Conservation (phyloP, 2,888 invertebrate species). For the Tipula vernalis region DNA sequence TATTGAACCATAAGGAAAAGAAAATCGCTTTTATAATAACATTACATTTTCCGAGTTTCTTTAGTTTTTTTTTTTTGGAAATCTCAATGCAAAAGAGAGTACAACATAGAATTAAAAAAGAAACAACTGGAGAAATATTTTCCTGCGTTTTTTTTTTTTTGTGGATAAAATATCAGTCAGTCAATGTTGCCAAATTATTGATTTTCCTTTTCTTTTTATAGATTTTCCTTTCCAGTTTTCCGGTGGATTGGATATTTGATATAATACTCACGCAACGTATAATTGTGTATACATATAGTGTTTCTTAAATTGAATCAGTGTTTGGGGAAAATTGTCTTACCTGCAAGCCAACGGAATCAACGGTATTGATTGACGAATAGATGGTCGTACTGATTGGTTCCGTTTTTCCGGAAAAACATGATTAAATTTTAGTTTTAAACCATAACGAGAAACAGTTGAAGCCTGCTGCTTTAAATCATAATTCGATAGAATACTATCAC, state of each 20-base stretch:
- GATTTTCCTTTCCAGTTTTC: conserved; percentile 8
- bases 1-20: not conserved
- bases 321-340: conserved; percentile 33
- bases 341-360: conserved; percentile 59
- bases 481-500: conserved; percentile 19
- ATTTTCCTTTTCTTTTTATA: not conserved
- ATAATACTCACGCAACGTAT: not conserved
- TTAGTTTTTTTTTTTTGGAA: not conserved
- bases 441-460: conserved; percentile 45
- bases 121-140: not conserved
- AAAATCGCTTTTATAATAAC: not conserved
- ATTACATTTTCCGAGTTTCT: not conserved
- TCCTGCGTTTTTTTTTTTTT: not conserved
- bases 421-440: conserved; percentile 60
- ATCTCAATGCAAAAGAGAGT: not conserved
- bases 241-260: conserved; percentile 10
- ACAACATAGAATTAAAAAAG: not conserved
- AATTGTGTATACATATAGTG: not conserved
- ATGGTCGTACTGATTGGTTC: conserved; percentile 50
- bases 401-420: conserved; percentile 64
- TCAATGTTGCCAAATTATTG: not conserved
- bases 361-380: conserved; percentile 53
- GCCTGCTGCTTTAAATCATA: conserved; percentile 28
- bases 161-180: not conserved
- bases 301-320: not conserved